Conservation (phyloP, 2,888 invertebrate genomes). For the Cerceris rybyensis region DNA sequence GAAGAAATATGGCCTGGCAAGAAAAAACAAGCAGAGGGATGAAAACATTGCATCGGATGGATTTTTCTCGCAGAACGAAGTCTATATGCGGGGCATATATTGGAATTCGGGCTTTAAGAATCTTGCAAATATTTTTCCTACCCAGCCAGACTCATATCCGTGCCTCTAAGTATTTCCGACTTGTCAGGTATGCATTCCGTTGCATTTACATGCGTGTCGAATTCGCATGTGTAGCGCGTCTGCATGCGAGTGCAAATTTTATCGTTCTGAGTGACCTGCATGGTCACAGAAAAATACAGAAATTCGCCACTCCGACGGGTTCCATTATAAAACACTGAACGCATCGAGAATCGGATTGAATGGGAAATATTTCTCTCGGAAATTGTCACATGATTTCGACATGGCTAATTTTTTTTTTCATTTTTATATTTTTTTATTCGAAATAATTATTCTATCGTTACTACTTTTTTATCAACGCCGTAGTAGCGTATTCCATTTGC, state of each 20-base stretch:
- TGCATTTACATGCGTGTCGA: not conserved
- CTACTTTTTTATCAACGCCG: no score
- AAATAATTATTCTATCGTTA: no score
- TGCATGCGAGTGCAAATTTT: constrained; percentile 6
- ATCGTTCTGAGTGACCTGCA: constrained; percentile 4
- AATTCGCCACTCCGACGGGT: not conserved
- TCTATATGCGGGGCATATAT: constrained; percentile 38
- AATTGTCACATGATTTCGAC: not conserved
- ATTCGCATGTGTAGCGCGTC: constrained; percentile 4
- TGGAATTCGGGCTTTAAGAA: constrained; percentile 43
- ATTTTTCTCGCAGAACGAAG: constrained; percentile 35
- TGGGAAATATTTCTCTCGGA: not conserved
- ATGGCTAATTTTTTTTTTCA: no score
- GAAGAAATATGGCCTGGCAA: not conserved
- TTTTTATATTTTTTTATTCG: no score
- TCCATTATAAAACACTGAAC: constrained; percentile 1
- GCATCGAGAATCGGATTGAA: constrained; percentile 11
- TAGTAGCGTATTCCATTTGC: no score
- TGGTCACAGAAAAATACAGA: not conserved
- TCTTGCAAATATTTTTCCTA: constrained; percentile 52
- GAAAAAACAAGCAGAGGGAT: constrained; percentile 6
- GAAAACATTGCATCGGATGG: constrained; percentile 40
- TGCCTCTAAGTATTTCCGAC: constrained; percentile 19
- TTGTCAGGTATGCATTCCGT: constrained; percentile 13
- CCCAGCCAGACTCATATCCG: constrained; percentile 49